These are phyloP conservation scores for Branchellion lobata DNA, from an alignment of 2,888 invertebrate species.

Conservation along the genomic window DNA sequence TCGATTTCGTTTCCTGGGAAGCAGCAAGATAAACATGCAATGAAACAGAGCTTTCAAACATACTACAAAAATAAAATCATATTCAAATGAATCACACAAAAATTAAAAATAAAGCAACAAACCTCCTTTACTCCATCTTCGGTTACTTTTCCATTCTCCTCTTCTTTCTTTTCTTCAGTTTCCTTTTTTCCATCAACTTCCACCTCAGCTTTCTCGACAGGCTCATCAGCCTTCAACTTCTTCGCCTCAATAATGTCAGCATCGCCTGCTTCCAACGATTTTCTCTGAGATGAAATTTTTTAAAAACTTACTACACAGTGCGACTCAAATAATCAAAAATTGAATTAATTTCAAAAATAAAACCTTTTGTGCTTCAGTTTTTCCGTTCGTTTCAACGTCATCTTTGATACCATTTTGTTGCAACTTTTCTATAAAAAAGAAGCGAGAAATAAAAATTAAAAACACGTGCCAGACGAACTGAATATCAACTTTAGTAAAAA, in stretches of 20 bases:
- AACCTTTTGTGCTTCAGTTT: neutral
- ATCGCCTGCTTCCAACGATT: constrained; percentile 1
- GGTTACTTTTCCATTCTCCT: neutral
- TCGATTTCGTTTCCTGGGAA: too few species aligned
- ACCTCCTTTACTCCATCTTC: neutral
- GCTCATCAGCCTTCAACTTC: neutral
- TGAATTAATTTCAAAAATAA: neutral
- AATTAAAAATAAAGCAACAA: too few species aligned
- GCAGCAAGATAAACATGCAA: too few species aligned
- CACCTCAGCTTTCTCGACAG: neutral
- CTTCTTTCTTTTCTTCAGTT: neutral
- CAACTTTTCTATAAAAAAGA: constrained; percentile 2
- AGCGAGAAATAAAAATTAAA: too few species aligned
- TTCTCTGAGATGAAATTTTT: constrained; percentile 2
- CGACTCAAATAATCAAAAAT: neutral
- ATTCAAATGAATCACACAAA: too few species aligned
- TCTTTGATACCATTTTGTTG: constrained; percentile 33
- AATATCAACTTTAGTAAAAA: neutral
- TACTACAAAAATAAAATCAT: too few species aligned
- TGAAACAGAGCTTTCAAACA: too few species aligned
- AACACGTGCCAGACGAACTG: neutral
- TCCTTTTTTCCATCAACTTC: neutral
- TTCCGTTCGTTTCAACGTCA: constrained; percentile 31
- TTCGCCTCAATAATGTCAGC: neutral
- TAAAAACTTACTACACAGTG: too few species aligned